Base-by-base conservation (phyloP, 2,888 invertebrate genomes). In the Kuschelorhynchus macadamiae region DNA sequence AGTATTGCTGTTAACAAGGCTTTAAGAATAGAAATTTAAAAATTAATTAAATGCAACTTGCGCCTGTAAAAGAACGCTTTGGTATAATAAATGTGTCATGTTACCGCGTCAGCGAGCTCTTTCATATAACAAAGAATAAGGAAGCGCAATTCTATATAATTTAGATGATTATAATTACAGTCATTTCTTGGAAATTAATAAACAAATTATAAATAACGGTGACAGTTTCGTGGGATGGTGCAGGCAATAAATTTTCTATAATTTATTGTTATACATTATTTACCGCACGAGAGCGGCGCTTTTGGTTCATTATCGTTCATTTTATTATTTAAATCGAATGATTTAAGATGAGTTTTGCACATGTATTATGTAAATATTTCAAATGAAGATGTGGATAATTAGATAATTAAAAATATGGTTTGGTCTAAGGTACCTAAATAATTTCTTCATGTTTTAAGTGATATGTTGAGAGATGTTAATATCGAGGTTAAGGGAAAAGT, bases 121-220 rank as follows among this genome's bases (percentile, higher is more conserved):
- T n/a, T n/a, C n/a, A 21, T 14, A 52, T 25, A 25, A 42, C 18
- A 56, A 52, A 50, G 50, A 46, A 49, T 47, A 39, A 56, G 50
- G 64, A 64, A 64, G 64, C 56, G 50, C 56, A 14, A 42, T 41
- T 49, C 9, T 41, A 56, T 25, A 36, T 56, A 56, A 64, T 64
- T 64, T 64, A 64, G 36, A 16, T 39, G 64, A 64, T 50, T 65
- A 33, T 65, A 65, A 65, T 65, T 57, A 52, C 65, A 36, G 65
- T 44, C 41, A 57, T 65, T 65, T 17, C 49, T 44, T 7, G 14
- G 57, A 61, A 56, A 57, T 50, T 57, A 55, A 55, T 55, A 42
- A 55, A 55, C 41, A 55, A 55, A 55, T 55, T 55, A 42, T 42
- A 55, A 55, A 65, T 65, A 57, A 65, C 25, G 32, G 57, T 49